A percentile compares a stretch with the other conserved stretches of the same genome.
These are phyloP conservation scores for Leptoteleia sp. DNA, from an alignment of 1,140 invertebrate species.

Conservation along the genomic window DNA sequence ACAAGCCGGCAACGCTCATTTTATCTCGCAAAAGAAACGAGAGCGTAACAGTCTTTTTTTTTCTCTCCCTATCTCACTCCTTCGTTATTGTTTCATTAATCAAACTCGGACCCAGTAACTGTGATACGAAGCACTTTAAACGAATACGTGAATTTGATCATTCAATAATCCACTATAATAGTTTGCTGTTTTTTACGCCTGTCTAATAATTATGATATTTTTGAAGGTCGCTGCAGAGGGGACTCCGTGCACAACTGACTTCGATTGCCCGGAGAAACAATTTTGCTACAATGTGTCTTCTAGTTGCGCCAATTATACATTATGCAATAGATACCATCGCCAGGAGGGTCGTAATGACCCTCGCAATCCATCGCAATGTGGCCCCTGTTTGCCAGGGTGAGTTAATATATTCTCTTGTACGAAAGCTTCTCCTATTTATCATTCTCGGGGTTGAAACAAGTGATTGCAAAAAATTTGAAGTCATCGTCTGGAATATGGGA, in stretches of 20 bases:
- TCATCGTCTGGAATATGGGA: conserved; percentile 8
- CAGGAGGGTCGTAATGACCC: conserved; percentile 62
- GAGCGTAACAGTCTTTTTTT: too few relatives aligned
- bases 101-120: conserved; percentile 5
- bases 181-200: conserved; percentile 24
- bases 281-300: conserved; percentile 72
- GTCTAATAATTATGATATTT: conserved; percentile 39
- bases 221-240: conserved; percentile 54
- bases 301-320: conserved; percentile 71
- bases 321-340: conserved; percentile 70
- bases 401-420: conserved; percentile 49
- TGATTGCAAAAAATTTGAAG: conserved; percentile 30
- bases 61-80: too few relatives aligned
- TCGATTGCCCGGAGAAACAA: conserved; percentile 69
- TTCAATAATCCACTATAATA: conserved; percentile 13
- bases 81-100: conserved; percentile 24
- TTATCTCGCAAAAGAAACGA: too few relatives aligned
- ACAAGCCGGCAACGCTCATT: too few relatives aligned
- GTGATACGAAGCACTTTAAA: neutral
- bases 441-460: conserved; percentile 24
- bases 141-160: neutral
- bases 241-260: conserved; percentile 65
- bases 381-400: conserved; percentile 70
- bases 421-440: conserved; percentile 44
- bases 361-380: conserved; percentile 70